Evolutionary conservation across 2,888 invertebrate species (phyloP), one percentile per base, ranked within the genome.

Genomic region (Xylota segnis): DNA sequence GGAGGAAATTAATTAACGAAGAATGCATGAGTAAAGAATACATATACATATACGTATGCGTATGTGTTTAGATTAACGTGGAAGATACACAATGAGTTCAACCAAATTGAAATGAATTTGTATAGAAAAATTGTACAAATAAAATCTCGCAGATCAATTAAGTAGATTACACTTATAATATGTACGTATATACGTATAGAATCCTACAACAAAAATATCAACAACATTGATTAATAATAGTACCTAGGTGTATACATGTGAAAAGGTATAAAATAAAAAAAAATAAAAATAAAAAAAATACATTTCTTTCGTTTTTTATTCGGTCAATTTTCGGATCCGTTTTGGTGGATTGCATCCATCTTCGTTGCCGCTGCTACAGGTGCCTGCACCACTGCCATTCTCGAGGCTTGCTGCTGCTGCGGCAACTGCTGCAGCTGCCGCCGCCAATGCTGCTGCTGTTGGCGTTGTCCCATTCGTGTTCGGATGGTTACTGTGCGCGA

Each of bases 401-500:
- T 87, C 83, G 32, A 84, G 79, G 32, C 77, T 84, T 18, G 79
- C 79, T 18, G 72, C 75, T 72, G 83, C 82, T 50, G 72, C 81
- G 16, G 86, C 89, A 88, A 74, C 78, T 29, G 83, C 83, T 14
- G 66, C 87, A 87, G 77, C 87, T 88, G 61, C 87, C 83, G 78
- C 89, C 82, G 65, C 89, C 88, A 68, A 78, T 83, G 83, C 88
- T 83, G 74, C 87, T 72, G 75, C 72, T 59, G 54, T 56, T 58
- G 68, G 70, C 23, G 68, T 63, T 66, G 70, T 40, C 58, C 76
- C 78, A 76, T 76, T 87, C 37, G 71, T 65, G 77, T 79, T 88
- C 54, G 87, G 81, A 59, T 87, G 71, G 68, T 84, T 88, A 50
- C 74, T 82, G 45, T 86, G 88, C 16, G 95, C 95, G 92, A 95